phyloP scores from a whole-genome alignment of 1,140 invertebrate species.

The Ceratina japonica region DNA sequence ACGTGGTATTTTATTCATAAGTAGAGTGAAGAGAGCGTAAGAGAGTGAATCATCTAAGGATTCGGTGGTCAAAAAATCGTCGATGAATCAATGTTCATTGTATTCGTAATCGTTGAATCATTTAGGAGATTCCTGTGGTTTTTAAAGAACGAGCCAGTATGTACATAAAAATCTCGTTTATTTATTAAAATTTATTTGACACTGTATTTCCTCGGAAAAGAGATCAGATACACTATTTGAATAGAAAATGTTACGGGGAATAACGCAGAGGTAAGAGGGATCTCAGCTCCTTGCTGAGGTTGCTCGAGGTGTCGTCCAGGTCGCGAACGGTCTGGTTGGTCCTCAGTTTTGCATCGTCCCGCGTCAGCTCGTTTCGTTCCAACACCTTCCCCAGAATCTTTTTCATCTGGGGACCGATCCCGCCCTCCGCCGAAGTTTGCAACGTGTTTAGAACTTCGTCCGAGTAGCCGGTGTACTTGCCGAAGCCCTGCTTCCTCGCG shows the following conservation, averaged over 20 bases:
- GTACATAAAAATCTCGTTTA: not conserved
- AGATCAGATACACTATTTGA: too few relatives aligned
- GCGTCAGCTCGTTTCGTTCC: constrained; percentile 69
- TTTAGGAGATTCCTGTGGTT: not conserved
- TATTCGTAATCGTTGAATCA: constrained; percentile 16
- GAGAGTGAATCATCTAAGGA: too few relatives aligned
- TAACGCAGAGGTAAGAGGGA: constrained; percentile 69
- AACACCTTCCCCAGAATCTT: constrained; percentile 68
- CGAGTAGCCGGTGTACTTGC: constrained; percentile 72
- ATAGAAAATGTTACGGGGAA: constrained; percentile 27
- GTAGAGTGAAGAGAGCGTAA: too few relatives aligned
- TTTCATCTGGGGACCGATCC: constrained; percentile 68
- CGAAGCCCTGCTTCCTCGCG: constrained; percentile 73
- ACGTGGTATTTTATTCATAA: too few relatives aligned
- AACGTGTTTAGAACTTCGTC: constrained; percentile 68
- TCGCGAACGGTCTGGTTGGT: constrained; percentile 56
- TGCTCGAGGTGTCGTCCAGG: constrained; percentile 66
- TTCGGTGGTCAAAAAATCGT: not conserved
- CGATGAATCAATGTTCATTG: constrained; percentile 20
- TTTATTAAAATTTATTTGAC: not conserved
- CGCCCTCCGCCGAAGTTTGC: constrained; percentile 67
- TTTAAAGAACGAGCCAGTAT: too few relatives aligned
- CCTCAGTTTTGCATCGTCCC: constrained; percentile 69
- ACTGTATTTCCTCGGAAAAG: not conserved
- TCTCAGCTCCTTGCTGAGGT: constrained; percentile 69